Percentiles rank a stretch among this genome's conserved stretches.
Conservation (phyloP, 92 coral and sea anemone genomes). For the Blastomussa wellsi region DNA sequence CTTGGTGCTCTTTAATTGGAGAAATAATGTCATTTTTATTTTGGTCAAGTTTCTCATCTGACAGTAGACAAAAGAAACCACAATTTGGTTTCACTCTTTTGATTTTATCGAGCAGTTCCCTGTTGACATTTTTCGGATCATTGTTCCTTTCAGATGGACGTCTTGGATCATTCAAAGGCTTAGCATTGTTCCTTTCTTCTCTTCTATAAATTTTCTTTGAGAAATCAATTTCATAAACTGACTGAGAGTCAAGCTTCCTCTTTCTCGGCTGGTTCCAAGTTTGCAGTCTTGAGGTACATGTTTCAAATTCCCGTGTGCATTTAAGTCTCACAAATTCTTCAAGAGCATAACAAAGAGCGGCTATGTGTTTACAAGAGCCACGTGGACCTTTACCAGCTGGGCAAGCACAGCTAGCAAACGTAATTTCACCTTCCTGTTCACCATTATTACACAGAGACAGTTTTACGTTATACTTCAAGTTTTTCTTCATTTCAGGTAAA, state of each 20-base stretch:
- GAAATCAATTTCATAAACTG: slow-evolving; percentile 66
- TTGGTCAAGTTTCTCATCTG: slow-evolving; percentile 46
- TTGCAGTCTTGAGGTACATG: slow-evolving; percentile 38
- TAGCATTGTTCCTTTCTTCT: slow-evolving; percentile 46
- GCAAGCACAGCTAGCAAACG: slow-evolving; percentile 66
- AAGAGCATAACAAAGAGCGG: slow-evolving; percentile 63
- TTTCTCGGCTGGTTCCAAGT: slow-evolving; percentile 64
- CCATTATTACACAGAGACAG: slow-evolving; percentile 61
- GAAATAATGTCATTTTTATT: slow-evolving; percentile 53
- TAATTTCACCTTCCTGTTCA: slow-evolving; percentile 63
- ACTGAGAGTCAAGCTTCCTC: slow-evolving; percentile 58
- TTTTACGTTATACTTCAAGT: slow-evolving; percentile 59
- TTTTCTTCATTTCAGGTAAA: slow-evolving; percentile 68
- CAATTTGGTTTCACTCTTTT: slow-evolving; percentile 58
- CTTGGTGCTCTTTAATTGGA: slow-evolving; percentile 72
- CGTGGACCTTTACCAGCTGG: slow-evolving; percentile 70
- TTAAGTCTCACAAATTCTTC: slow-evolving; percentile 53
- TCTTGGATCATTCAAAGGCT: slow-evolving; percentile 57
- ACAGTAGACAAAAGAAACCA: slow-evolving; percentile 66
- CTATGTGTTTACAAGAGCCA: slow-evolving; percentile 65
- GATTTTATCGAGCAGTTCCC: slow-evolving; percentile 60
- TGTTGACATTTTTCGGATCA: slow-evolving; percentile 56
- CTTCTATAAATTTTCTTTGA: slow-evolving; percentile 55
- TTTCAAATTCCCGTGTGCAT: too few species aligned
- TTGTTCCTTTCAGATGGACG: slow-evolving; percentile 39